phyloP scores from a whole-genome alignment of 1,140 invertebrate genomes.

The Drosophila auraria region DNA sequence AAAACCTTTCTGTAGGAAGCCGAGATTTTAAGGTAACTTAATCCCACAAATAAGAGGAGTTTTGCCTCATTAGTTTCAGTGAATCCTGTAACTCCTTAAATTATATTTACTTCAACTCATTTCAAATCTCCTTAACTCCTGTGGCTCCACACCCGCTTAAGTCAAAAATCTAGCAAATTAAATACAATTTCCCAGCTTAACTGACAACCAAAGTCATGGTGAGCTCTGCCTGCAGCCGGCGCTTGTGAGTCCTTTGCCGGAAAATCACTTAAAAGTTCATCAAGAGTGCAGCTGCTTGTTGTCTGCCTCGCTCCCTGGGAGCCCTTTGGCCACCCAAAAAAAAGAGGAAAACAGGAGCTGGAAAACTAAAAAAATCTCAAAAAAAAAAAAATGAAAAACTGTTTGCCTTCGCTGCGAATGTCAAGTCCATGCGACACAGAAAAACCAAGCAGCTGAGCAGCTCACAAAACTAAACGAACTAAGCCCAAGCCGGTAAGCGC shows the following conservation, averaged over 20 bases:
- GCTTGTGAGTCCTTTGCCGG: slow-evolving; percentile 39
- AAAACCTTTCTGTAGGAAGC: too few species aligned
- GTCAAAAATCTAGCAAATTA: slow-evolving; percentile 12
- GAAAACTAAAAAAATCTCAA: slow-evolving; percentile 19
- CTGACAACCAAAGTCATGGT: slow-evolving; percentile 9
- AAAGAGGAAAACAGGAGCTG: slow-evolving; percentile 15
- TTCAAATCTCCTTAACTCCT: too few species aligned
- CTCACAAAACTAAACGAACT: slow-evolving; percentile 31
- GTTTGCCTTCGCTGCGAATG: slow-evolving; percentile 35
- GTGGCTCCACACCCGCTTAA: background rate
- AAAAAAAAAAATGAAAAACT: slow-evolving; percentile 28
- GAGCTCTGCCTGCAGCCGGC: slow-evolving; percentile 26
- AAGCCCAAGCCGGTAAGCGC: slow-evolving; percentile 43
- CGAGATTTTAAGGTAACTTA: background rate
- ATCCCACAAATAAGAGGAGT: background rate
- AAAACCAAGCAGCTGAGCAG: slow-evolving; percentile 16
- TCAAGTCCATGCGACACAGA: slow-evolving; percentile 39
- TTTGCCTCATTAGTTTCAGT: background rate
- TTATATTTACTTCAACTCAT: background rate
- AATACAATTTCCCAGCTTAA: slow-evolving; percentile 16
- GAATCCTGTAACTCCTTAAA: too few species aligned
- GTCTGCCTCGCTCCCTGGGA: slow-evolving; percentile 24
- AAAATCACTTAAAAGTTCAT: slow-evolving; percentile 77
- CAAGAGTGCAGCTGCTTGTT: slow-evolving; percentile 55
- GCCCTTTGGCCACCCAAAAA: slow-evolving; percentile 39